Evolutionary conservation across 2,888 invertebrate species (phyloP).

Genomic region (Galeopsomyia nigrocyanea): DNA sequence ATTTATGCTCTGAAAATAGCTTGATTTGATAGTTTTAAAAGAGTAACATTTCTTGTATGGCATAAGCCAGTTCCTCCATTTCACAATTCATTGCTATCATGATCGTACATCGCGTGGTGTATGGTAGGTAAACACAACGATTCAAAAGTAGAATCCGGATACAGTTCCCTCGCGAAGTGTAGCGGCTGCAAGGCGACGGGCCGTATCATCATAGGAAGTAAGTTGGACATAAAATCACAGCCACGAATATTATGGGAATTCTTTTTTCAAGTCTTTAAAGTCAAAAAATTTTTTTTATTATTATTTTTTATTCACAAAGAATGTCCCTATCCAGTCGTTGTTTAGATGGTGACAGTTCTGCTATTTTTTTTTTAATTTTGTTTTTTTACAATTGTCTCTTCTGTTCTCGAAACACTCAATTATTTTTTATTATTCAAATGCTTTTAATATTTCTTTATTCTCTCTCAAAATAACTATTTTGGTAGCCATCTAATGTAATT

Average conservation of each 20-base stretch:
- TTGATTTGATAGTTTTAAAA: not conserved
- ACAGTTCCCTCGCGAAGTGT: slow-evolving; percentile 68
- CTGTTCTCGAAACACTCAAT: slow-evolving; percentile 3
- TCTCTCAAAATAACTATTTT: slow-evolving; percentile 34
- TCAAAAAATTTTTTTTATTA: slow-evolving; percentile 46
- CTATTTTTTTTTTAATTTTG: slow-evolving; percentile 18
- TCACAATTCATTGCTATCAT: slow-evolving; percentile 66
- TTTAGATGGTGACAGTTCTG: slow-evolving; percentile 61
- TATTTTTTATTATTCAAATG: slow-evolving; percentile 31
- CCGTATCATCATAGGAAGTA: slow-evolving; percentile 68
- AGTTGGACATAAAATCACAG: slow-evolving; percentile 64
- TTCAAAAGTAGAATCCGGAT: slow-evolving; percentile 65
- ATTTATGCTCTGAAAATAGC: not conserved
- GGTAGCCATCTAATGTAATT: slow-evolving; percentile 45
- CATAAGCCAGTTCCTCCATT: slow-evolving; percentile 55
- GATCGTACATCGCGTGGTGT: slow-evolving; percentile 67
- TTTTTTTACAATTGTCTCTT: slow-evolving; percentile 5
- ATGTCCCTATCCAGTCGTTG: slow-evolving; percentile 53
- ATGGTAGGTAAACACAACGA: slow-evolving; percentile 68
- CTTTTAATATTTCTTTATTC: slow-evolving; percentile 29
- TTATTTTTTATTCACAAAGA: slow-evolving; percentile 46
- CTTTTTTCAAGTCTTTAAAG: slow-evolving; percentile 48
- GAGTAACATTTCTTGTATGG: slow-evolving; percentile 51
- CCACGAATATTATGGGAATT: slow-evolving; percentile 59
- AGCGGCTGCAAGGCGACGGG: slow-evolving; percentile 67